phyloP scores from a whole-genome alignment of 2,797 vertebrate species.

The Eulemur rubriventer region DNA sequence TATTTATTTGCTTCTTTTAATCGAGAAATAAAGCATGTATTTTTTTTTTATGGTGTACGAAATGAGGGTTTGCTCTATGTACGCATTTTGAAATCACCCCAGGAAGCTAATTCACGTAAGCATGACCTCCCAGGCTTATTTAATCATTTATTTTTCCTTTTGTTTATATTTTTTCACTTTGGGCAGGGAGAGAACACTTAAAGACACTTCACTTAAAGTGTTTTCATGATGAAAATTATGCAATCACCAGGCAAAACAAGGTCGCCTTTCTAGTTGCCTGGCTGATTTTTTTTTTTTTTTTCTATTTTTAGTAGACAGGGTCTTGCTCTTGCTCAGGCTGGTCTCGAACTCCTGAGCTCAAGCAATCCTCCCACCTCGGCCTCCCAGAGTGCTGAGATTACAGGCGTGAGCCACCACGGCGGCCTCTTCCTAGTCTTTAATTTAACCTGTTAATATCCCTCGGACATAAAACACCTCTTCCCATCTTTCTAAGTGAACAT shows the following conservation, averaged over 20 bases:
- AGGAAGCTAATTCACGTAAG: not conserved
- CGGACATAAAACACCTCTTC: rapidly evolving
- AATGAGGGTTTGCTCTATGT: not conserved
- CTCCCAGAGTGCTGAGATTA: no score
- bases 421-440: not conserved
- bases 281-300: no score
- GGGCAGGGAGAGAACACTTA: not conserved
- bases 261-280: no score
- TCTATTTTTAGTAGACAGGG: no score
- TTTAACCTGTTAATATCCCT: rapidly evolving
- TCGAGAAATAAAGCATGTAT: not conserved
- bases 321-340: no score
- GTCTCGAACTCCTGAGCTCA: no score
- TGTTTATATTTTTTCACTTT: not conserved
- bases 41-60: not conserved
- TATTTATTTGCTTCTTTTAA: not conserved
- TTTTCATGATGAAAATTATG: no score
- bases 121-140: no score
- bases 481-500: rapidly evolving
- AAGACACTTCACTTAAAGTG: not conserved
- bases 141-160: no score
- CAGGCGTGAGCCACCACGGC: no score
- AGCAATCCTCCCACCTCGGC: no score
- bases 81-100: not conserved
- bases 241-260: no score